A percentile compares a stretch with the other conserved stretches of the same genome.
These are phyloP conservation scores for Ephestia elutella DNA, from an alignment of 1,140 invertebrate species.

Conservation along the genomic window DNA sequence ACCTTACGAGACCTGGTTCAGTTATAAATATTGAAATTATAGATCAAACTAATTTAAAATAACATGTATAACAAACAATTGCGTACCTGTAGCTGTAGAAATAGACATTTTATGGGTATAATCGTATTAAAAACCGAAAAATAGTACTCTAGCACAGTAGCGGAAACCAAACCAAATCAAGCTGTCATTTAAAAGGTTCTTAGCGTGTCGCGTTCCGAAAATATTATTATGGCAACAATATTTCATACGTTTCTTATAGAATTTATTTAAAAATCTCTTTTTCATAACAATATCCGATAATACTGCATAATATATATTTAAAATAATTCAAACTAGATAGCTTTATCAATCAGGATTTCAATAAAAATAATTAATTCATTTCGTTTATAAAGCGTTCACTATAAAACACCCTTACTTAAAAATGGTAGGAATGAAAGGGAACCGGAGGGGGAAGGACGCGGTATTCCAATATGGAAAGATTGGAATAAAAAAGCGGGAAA, in stretches of 20 bases:
- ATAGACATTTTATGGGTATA: conserved; percentile 64
- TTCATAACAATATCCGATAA: too few species aligned
- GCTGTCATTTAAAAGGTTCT: conserved; percentile 71
- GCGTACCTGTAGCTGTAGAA: conserved; percentile 68
- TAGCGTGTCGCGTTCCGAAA: conserved; percentile 29
- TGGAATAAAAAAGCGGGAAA: conserved; percentile 31
- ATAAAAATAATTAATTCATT: background rate
- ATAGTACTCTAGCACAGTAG: conserved; percentile 73
- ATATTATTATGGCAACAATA: background rate
- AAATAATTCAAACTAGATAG: too few species aligned
- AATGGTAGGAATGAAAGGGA: conserved; percentile 37
- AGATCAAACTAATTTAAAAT: conserved; percentile 25
- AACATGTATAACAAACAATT: conserved; percentile 25
- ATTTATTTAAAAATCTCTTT: too few species aligned
- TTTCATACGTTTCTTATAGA: too few species aligned
- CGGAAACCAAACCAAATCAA: conserved; percentile 74
- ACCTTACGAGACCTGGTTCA: conserved; percentile 59
- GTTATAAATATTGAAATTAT: conserved; percentile 38
- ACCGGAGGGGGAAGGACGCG: conserved; percentile 41
- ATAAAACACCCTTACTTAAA: conserved; percentile 35
- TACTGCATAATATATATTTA: too few species aligned
- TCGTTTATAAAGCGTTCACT: background rate
- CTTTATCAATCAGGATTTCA: background rate
- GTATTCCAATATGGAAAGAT: conserved; percentile 31
- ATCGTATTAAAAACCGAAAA: conserved; percentile 61